Base-by-base conservation (phyloP, 2,113 vertebrate species). In the Corythaeola cristata region DNA sequence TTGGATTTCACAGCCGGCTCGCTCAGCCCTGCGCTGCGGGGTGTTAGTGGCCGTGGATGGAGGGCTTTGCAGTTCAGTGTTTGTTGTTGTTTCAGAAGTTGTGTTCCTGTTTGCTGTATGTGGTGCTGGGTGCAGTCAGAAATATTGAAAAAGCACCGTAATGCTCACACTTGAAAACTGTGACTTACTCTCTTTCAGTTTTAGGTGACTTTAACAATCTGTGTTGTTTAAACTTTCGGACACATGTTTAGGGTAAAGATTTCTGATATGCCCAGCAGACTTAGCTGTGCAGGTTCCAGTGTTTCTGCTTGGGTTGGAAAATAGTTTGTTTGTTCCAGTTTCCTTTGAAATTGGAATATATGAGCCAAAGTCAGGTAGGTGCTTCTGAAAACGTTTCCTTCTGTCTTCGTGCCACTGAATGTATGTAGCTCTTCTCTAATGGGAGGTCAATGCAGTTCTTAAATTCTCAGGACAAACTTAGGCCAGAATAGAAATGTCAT, bases 11-110 rank as follows among this genome's bases (percentile, higher is more conserved):
- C 15, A 19, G 74, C 41, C 2, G n/a, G 67, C 3, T 6, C 0
- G 14, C 10, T 33, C n/a, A 26, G 35, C 30, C 47, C 67, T 47
- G 1, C 2, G 1, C 56, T 1, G 14, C 33, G 3, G 33, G 1
- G 8, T 17, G 13, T 8, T 5, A 1, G 18, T 15, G 67, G 33
- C 47, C 16, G 0, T 0, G 0, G 20, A 1, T 9, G 52, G 13
- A 32, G 27, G 5, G 15, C 50, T 33, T 9, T 18, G 44, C 32
- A 8, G 0, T 3, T 21, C 11, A 6, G 3, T 7, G 56, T 44
- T 2, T 13, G 23, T 4, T 52, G 8, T 30, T 37, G 39, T 12
- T 56, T 27, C 32, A 2, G 37, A 13, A 27, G 63, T 23, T 52
- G 24, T 45, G 78, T 44, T 49, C 6, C 39, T 10, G 9, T 23